These are phyloP conservation scores for Papilio machaon DNA, from an alignment of 1,140 invertebrate genomes.

Conservation along the genomic window DNA sequence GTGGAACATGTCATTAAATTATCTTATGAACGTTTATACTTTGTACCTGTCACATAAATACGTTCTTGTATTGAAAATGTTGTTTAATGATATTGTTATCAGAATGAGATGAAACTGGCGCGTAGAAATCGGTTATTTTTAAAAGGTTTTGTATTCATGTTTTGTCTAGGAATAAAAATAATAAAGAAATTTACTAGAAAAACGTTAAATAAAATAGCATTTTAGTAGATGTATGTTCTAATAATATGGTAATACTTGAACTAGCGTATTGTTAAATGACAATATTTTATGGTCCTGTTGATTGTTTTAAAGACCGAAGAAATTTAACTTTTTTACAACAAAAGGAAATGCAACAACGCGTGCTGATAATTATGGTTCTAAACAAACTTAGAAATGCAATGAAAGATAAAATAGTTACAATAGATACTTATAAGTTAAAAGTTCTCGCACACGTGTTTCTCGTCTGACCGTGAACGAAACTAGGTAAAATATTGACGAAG, in stretches of 20 bases:
- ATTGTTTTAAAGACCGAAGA: neutral
- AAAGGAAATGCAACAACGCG: neutral
- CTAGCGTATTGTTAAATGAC: neutral
- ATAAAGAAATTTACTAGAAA: no score
- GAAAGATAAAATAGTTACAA: neutral
- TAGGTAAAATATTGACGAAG: conserved; percentile 24
- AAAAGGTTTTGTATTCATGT: no score
- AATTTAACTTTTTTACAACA: neutral
- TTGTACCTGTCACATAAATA: neutral
- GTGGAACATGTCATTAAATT: neutral
- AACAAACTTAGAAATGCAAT: neutral
- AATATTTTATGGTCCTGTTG: neutral
- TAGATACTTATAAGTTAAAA: neutral
- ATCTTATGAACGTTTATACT: neutral
- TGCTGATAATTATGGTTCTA: neutral
- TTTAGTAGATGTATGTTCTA: no score
- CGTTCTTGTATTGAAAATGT: neutral
- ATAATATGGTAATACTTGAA: neutral
- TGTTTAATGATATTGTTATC: neutral
- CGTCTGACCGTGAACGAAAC: conserved; percentile 5
- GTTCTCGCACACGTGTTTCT: neutral
- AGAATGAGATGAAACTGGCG: neutral
- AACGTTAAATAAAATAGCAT: no score
- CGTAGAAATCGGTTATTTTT: neutral
- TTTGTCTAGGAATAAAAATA: no score